These are phyloP conservation scores for Lemur catta DNA, from an alignment of 2,797 vertebrate species.

Conservation along the genomic window DNA sequence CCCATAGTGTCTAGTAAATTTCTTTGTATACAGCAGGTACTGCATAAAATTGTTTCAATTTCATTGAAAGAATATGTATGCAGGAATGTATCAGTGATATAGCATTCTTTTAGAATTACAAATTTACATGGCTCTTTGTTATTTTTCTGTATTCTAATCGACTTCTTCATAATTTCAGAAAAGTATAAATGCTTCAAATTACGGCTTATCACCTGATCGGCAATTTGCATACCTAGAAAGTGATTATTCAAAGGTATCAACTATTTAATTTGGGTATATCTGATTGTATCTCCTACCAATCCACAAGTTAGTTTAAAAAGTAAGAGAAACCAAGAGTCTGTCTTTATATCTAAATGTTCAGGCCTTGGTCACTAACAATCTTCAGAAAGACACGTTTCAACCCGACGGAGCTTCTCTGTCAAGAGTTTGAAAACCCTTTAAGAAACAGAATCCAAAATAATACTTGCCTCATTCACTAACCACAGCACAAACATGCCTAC, in stretches of 20 bases:
- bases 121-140: not conserved
- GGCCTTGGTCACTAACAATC: not conserved
- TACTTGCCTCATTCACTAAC: not conserved
- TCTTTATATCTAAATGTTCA: conserved; percentile 16
- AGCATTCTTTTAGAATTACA: not conserved
- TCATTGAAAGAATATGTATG: not conserved
- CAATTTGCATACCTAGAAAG: conserved; percentile 93
- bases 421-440: not conserved
- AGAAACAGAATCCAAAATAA: conserved; percentile 27
- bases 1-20: not conserved
- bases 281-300: not conserved
- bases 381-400: not conserved
- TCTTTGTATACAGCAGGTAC: not conserved
- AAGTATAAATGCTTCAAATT: conserved; percentile 91
- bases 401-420: not conserved
- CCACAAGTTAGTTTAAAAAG: not conserved
- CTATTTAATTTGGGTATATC: conserved; percentile 44
- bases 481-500: not conserved
- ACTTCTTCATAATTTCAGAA: conserved; percentile 85
- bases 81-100: not conserved
- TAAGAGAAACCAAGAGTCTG: not conserved
- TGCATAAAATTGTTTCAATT: not conserved
- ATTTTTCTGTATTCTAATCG: conserved; percentile 69
- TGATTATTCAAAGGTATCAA: conserved; percentile 94
- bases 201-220: conserved; percentile 90